Evolutionary conservation across 2,888 invertebrate species (phyloP).

Genomic region (Vesta saturnalis): DNA sequence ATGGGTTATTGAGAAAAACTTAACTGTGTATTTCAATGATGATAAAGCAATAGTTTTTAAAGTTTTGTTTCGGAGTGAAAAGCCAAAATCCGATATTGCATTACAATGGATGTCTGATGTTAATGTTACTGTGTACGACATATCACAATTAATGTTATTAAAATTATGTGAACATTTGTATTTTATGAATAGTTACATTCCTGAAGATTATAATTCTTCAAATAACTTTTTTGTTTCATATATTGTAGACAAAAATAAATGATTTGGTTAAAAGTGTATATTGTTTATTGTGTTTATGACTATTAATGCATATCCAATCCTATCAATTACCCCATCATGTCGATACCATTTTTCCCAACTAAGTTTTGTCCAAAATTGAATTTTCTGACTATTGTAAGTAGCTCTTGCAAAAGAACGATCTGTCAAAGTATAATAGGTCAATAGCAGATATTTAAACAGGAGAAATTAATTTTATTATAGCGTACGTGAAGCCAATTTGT

Average conservation of each 20-base stretch:
- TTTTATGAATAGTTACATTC: slow-evolving; percentile 67
- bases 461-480: too few relatives aligned
- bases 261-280: background rate
- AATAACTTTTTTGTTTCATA: slow-evolving; percentile 71
- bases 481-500: too few relatives aligned
- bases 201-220: slow-evolving; percentile 65
- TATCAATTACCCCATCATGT: too few relatives aligned
- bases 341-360: too few relatives aligned
- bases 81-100: slow-evolving; percentile 62
- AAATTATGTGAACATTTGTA: slow-evolving; percentile 67
- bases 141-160: slow-evolving; percentile 69
- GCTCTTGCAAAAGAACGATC: too few relatives aligned
- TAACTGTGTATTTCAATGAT: slow-evolving; percentile 63
- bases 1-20: slow-evolving; percentile 71
- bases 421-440: too few relatives aligned
- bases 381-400: too few relatives aligned
- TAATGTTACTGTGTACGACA: slow-evolving; percentile 64
- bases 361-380: too few relatives aligned
- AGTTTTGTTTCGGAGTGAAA: slow-evolving; percentile 67
- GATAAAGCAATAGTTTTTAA: slow-evolving; percentile 67
- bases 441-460: too few relatives aligned
- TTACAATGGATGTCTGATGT: slow-evolving; percentile 67
- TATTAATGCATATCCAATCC: too few relatives aligned
- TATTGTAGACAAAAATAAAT: slow-evolving; percentile 51
- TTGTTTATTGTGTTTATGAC: background rate